Percentiles rank a stretch among this genome's conserved stretches.
Evolutionary conservation across 1,140 invertebrate species (phyloP).

Genomic region (Maniola jurtina): DNA sequence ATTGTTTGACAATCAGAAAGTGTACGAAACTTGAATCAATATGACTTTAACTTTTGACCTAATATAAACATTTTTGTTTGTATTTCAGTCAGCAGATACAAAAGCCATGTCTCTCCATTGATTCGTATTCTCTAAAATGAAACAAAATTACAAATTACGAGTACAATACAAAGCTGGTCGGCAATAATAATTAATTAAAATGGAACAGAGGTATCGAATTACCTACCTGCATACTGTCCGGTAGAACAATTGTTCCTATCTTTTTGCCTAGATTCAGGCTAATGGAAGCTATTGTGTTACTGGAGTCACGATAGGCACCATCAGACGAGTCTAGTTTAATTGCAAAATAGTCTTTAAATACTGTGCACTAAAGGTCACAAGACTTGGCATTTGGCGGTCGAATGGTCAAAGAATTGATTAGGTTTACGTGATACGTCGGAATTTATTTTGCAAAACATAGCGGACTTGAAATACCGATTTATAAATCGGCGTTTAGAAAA

Average conservation of each 20-base stretch:
- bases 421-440: background rate
- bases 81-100: too few species aligned
- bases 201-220: conserved; percentile 8
- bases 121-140: background rate
- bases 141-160: background rate
- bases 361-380: background rate
- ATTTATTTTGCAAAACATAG: background rate
- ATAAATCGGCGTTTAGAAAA: too few species aligned
- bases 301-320: background rate
- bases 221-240: conserved; percentile 10
- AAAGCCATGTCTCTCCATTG: background rate
- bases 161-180: background rate
- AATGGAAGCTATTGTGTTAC: conserved; percentile 5
- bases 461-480: too few species aligned
- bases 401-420: background rate
- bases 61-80: too few species aligned
- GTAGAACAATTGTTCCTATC: conserved; percentile 4
- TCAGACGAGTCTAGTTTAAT: background rate
- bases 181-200: conserved; percentile 12
- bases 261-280: conserved; percentile 14
- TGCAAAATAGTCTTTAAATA: background rate
- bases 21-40: too few species aligned
- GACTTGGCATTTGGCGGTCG: background rate
- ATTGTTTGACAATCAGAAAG: too few species aligned
- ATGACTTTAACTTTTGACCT: too few species aligned